Percentiles rank a stretch among this genome's conserved stretches.
Conservation (phyloP, 1,140 invertebrate species). For the Mylabris phalerata region DNA sequence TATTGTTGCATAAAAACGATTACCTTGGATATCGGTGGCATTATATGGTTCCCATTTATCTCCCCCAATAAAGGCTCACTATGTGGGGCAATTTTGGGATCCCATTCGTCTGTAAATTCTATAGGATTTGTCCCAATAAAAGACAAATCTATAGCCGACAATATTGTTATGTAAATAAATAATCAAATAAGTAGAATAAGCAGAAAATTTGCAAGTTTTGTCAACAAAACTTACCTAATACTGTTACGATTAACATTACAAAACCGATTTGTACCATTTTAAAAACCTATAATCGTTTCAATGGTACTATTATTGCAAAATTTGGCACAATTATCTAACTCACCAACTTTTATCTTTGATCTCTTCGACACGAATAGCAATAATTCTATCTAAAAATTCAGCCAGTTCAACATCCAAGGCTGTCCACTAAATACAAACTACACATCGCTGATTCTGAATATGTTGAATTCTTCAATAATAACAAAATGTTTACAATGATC, state of each 20-base stretch:
- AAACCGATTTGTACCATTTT: too few species aligned
- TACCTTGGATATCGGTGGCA: slow-evolving; percentile 17
- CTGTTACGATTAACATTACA: too few species aligned
- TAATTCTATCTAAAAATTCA: not conserved
- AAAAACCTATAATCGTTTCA: too few species aligned
- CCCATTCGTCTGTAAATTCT: slow-evolving; percentile 31
- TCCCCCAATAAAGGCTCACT: slow-evolving; percentile 23
- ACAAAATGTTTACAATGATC: slow-evolving; percentile 4
- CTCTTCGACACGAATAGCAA: slow-evolving; percentile 2
- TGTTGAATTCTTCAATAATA: slow-evolving; percentile 10
- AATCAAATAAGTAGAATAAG: too few species aligned
- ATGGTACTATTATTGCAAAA: too few species aligned
- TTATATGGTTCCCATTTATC: slow-evolving; percentile 11
- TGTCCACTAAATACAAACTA: slow-evolving; percentile 15
- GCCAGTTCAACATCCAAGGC: slow-evolving; percentile 13
- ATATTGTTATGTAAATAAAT: too few species aligned
- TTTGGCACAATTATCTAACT: not conserved
- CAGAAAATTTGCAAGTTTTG: too few species aligned
- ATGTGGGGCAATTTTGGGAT: slow-evolving; percentile 26
- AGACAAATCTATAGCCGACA: not conserved
- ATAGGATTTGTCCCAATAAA: slow-evolving; percentile 6
- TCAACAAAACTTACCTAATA: too few species aligned
- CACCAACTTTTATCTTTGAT: slow-evolving; percentile 4
- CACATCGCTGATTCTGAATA: slow-evolving; percentile 11
- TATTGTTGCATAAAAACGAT: not conserved